Evolutionary conservation across 2,888 invertebrate species (phyloP), one percentile per base, ranked within the genome.

Genomic region (Crepidodera aurea): DNA sequence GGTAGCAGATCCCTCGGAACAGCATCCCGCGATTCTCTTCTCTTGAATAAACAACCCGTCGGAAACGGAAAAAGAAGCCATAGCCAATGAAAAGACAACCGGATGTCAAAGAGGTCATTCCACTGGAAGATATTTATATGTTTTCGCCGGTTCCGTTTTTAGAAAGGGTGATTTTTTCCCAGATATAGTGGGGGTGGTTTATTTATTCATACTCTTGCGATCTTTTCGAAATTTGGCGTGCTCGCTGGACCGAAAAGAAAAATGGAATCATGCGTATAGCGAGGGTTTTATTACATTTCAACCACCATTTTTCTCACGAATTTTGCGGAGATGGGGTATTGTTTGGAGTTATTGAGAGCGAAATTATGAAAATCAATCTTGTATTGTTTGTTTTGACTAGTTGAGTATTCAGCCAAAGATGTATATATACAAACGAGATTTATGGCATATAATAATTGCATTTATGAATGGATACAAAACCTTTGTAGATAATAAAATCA

Each of bases 51-150:
- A 76, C 75, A 77, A 74, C 70, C 73, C 73, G 74, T 69, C 77
- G 77, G 78, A 77, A 78, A 64, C 77, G 77, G 78, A 77, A 77
- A 75, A 75, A 73, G 71, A 71, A 67, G 70, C 72, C 73, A 70
- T 71, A 74, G 72, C 78, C 76, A 77, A 77, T 78, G 73, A 75
- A 73, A 68, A 75, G 75, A 76, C 71, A 74, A 73, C 74, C 77
- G 76, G 76, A 75, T 75, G 77, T 76, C 75, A 77, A 75, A 77
- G 75, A 75, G 77, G 76, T 78, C 77, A 76, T 78, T 78, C 77
- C 75, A 73, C 74, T 77, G 77, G 77, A 78, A 77, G 77, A 77
- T 77, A 78, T 79, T 78, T 79, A 78, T 79, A 77, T 76, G 76
- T 77, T 77, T 78, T 76, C 72, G 74, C 71, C 71, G 70, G 71